Evolutionary conservation across 2,113 vertebrate species (phyloP).

Genomic region (Xyrauchen texanus): DNA sequence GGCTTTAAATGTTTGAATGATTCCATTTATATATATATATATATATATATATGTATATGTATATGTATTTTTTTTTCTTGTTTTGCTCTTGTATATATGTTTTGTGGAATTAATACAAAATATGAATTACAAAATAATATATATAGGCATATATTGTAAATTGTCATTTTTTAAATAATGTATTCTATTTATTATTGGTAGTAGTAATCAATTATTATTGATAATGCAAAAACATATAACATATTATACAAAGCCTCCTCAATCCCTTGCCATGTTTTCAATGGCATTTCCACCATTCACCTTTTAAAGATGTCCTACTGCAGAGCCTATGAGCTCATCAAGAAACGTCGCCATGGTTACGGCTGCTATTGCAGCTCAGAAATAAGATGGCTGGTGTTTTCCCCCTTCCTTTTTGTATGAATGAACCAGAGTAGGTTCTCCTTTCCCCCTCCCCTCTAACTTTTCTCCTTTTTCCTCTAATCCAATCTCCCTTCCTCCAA

Average conservation of each 20-base stretch:
- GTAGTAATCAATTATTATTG: too few species aligned
- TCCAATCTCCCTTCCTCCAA: constrained; percentile 6
- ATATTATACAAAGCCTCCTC: not conserved
- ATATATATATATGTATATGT: too few species aligned
- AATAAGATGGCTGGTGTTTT: constrained; percentile 74
- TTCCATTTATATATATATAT: too few species aligned
- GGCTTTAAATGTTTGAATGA: too few species aligned
- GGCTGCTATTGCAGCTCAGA: constrained; percentile 76
- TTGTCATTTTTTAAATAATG: not conserved
- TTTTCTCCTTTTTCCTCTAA: constrained; percentile 12
- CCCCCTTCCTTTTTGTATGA: constrained; percentile 64
- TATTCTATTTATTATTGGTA: not conserved
- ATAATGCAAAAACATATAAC: not conserved
- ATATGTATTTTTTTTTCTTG: too few species aligned
- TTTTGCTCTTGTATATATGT: too few species aligned
- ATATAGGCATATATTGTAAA: not conserved
- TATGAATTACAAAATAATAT: too few species aligned
- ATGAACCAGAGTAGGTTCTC: constrained; percentile 72
- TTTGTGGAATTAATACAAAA: too few species aligned
- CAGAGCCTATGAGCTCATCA: constrained; percentile 78
- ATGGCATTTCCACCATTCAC: constrained; percentile 45
- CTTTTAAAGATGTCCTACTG: constrained; percentile 68
- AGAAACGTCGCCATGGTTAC: constrained; percentile 76
- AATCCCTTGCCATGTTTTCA: constrained; percentile 13
- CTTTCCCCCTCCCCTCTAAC: not conserved